Evolutionary conservation across 2,888 invertebrate species (phyloP).

Genomic region (Thereva nobilitata): DNA sequence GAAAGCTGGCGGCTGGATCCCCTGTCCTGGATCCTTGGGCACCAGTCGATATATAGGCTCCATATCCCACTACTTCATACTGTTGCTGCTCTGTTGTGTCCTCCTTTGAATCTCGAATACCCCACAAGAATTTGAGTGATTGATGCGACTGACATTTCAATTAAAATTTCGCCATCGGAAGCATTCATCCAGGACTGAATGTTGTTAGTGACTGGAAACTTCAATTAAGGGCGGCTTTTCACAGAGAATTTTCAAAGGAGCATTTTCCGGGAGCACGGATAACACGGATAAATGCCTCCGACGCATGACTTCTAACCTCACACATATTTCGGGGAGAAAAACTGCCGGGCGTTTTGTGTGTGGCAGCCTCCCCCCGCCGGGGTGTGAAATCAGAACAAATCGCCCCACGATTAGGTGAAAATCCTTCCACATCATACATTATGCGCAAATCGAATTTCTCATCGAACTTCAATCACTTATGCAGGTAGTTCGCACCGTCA

Average conservation of each 20-base stretch:
- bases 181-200: slow-evolving; percentile 13
- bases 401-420: too few species aligned
- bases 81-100: slow-evolving; percentile 24
- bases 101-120: slow-evolving; percentile 11
- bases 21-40: too few species aligned
- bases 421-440: too few species aligned
- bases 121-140: slow-evolving; percentile 29
- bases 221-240: slow-evolving; percentile 15
- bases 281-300: slow-evolving; percentile 6
- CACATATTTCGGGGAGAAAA: slow-evolving; percentile 2
- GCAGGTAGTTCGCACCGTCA: slow-evolving; percentile 9
- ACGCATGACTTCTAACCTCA: slow-evolving; percentile 3
- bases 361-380: too few species aligned
- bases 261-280: background rate
- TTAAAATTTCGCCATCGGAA: slow-evolving; percentile 15
- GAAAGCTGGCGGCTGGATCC: too few species aligned
- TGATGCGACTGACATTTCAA: slow-evolving; percentile 30
- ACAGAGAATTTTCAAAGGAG: background rate
- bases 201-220: slow-evolving; percentile 5
- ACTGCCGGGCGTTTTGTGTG: too few species aligned
- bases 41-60: too few species aligned
- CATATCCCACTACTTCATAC: background rate
- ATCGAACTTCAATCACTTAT: too few species aligned
- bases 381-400: too few species aligned
- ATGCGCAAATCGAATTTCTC: too few species aligned